Evolutionary conservation across 2,888 invertebrate genomes (phyloP).

Genomic region (Xestoiulus laeticollis): DNA sequence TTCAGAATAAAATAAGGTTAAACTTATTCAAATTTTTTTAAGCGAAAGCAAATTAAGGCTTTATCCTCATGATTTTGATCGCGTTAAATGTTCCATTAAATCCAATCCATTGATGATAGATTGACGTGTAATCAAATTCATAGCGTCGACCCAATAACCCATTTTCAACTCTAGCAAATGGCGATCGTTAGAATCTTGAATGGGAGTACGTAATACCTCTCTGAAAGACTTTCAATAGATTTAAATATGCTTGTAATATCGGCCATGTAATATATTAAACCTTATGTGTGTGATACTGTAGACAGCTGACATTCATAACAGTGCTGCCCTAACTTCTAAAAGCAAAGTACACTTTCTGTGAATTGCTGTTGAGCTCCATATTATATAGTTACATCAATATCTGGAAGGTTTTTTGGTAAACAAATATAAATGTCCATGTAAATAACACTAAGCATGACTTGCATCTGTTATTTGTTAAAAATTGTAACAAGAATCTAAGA

Average conservation of each 20-base stretch:
- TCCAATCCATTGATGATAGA: conserved; percentile 23
- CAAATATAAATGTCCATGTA: background rate
- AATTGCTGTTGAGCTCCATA: background rate
- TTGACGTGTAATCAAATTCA: conserved; percentile 3
- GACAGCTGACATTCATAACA: background rate
- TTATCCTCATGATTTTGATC: background rate
- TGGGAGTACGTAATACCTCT: background rate
- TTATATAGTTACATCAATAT: background rate
- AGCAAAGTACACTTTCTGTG: background rate
- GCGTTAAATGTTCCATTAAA: background rate
- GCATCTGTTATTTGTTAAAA: too few relatives aligned
- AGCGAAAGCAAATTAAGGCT: background rate
- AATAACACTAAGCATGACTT: too few relatives aligned
- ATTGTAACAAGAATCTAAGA: too few relatives aligned
- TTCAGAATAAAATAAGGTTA: background rate
- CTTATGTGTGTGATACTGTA: background rate
- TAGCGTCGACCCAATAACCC: background rate
- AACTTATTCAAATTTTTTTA: background rate
- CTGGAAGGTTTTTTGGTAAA: background rate
- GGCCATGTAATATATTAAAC: background rate
- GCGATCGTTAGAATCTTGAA: conserved; percentile 11
- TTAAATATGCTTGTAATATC: background rate
- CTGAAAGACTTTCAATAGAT: background rate
- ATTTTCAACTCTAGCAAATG: background rate
- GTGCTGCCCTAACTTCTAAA: background rate